These are phyloP conservation scores for Hirudinaria manillensis DNA, from an alignment of 2,888 invertebrate genomes.

Conservation along the genomic window DNA sequence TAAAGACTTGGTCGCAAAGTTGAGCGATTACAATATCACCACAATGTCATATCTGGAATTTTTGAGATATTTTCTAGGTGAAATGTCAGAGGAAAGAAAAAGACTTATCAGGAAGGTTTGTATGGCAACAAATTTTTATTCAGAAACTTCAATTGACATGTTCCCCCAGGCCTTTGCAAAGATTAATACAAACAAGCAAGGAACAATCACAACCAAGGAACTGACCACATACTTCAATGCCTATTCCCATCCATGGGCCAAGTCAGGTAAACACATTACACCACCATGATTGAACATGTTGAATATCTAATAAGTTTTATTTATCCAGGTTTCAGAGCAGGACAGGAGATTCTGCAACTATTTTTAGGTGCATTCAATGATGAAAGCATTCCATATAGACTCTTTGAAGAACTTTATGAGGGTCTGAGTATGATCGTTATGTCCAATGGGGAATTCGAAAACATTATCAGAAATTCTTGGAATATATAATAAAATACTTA, in stretches of 20 bases:
- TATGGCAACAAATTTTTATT: background rate
- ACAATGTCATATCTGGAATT: background rate
- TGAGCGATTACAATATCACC: background rate
- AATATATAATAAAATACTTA: background rate
- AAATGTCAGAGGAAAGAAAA: slow-evolving; percentile 4
- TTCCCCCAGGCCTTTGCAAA: background rate
- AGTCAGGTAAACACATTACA: background rate
- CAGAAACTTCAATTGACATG: too few relatives aligned
- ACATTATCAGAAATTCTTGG: background rate
- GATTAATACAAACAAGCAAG: background rate
- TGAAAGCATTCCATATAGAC: background rate
- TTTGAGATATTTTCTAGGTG: slow-evolving; percentile 1
- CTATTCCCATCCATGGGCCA: background rate
- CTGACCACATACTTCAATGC: background rate
- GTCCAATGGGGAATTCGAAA: background rate
- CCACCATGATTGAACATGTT: background rate
- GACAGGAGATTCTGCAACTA: background rate
- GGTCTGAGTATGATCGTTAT: background rate
- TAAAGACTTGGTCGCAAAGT: background rate
- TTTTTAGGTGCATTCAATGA: background rate
- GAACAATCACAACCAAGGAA: background rate
- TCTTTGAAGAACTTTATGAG: slow-evolving; percentile 9
- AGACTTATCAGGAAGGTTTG: background rate
- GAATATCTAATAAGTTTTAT: background rate
- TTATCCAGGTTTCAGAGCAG: background rate